Evolutionary conservation across 2,113 vertebrate genomes (phyloP).

Genomic region (Lontra canadensis): DNA sequence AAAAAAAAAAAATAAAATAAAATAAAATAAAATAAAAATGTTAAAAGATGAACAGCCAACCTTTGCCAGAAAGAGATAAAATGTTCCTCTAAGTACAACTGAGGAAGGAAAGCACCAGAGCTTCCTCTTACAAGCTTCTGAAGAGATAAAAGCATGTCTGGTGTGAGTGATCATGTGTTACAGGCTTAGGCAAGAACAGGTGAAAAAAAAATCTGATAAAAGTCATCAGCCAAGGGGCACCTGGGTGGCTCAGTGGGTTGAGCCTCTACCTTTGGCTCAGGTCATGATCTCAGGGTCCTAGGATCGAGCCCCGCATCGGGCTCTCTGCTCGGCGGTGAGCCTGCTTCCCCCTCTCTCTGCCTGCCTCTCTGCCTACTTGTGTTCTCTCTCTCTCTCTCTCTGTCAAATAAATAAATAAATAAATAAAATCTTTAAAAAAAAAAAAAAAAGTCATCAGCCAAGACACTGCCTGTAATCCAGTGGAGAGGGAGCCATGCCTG

Average conservation of each 20-base stretch:
- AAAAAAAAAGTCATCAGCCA: conserved; percentile 34
- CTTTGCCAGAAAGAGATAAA: conserved; percentile 49
- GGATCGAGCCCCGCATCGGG: too few species aligned
- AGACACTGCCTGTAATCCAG: neutral
- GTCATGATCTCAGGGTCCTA: too few species aligned
- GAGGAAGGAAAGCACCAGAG: neutral
- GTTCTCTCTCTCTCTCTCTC: too few species aligned
- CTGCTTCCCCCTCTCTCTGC: too few species aligned
- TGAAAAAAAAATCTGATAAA: conserved; percentile 54
- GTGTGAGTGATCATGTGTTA: conserved; percentile 38
- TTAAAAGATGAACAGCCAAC: conserved; percentile 32
- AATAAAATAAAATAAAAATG: neutral
- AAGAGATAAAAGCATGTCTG: conserved; percentile 55
- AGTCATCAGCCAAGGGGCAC: neutral
- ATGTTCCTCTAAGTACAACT: neutral
- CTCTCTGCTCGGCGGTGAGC: too few species aligned
- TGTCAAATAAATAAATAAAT: too few species aligned
- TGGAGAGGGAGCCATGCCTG: neutral
- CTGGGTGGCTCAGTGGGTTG: too few species aligned
- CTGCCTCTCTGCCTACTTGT: too few species aligned
- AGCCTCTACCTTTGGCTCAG: too few species aligned
- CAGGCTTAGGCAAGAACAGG: conserved; percentile 9
- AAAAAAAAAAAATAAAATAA: neutral
- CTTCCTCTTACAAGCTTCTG: conserved; percentile 31
- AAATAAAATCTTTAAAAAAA: too few species aligned